phyloP scores from a whole-genome alignment of 2,797 vertebrate species.

The Nasua narica region DNA sequence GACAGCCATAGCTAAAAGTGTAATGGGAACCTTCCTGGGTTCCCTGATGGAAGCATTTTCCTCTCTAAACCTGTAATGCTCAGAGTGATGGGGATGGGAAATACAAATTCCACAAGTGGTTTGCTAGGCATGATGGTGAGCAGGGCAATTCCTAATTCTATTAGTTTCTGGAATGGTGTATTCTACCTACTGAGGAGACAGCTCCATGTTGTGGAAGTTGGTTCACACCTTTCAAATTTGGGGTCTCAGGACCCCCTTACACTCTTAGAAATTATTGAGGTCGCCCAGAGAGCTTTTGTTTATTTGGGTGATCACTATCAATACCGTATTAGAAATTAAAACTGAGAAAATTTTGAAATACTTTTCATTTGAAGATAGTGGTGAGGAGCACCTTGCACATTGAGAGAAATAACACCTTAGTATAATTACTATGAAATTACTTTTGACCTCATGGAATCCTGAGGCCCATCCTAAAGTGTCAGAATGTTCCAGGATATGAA shows the following conservation, averaged over 20 bases:
- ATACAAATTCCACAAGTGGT: not conserved
- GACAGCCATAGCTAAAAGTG: not conserved
- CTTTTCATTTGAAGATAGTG: conserved; percentile 7
- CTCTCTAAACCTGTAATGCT: not conserved
- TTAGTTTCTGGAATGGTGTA: not conserved
- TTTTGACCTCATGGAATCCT: not conserved
- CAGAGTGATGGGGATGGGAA: not conserved
- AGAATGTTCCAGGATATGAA: not conserved
- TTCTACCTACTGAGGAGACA: not conserved
- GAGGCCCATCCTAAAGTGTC: not conserved
- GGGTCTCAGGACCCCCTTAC: not conserved
- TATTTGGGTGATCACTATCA: not conserved
- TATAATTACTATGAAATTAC: not conserved
- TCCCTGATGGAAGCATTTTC: not conserved
- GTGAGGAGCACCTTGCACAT: not conserved
- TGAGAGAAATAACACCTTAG: not conserved
- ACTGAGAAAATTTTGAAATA: not conserved
- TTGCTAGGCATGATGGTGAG: not conserved
- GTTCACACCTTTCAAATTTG: not conserved
- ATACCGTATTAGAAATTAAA: conserved; percentile 27
- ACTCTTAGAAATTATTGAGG: not conserved
- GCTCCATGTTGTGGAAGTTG: not conserved
- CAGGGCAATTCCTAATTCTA: not conserved
- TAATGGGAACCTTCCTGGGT: not conserved
- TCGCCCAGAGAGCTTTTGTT: not conserved